Evolutionary conservation across 2,888 invertebrate species (phyloP), one percentile per base, ranked within the genome.

Genomic region (Eristalis tenax): DNA sequence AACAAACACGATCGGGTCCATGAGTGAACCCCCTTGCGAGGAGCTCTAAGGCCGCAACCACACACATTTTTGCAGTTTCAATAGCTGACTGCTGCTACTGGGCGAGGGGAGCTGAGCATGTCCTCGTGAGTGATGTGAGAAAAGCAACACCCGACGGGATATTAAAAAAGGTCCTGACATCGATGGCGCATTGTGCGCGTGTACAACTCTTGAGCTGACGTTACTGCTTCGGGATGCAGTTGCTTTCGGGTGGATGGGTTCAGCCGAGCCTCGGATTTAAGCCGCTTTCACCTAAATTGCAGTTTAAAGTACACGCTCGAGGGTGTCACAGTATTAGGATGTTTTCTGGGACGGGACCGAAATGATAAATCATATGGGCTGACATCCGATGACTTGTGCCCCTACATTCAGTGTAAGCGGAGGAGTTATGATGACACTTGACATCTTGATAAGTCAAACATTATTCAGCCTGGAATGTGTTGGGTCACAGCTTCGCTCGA

Each of bases 121-220:
- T 65, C 50, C 64, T 23, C 32, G 43, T 22, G 26, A 8, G 59
- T 18, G 32, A n/a, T 40, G 15, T 10, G 66, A 65, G n/a, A 65
- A 65, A 65, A 38, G 38, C 15, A 23, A 5, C n/a, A n/a, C 32
- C 10, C 8, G 6, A 15, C 43, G 66, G 57, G 40, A 66, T 76
- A 76, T 76, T 76, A 76, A 77, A 77, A 75, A 68, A 77, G 40
- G 38, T 69, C 68, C 76, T 77, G 76, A 43, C 68, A 69, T 32
- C 76, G 38, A 66, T 66, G 32, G 40, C 43, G 65, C 38, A 26
- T 40, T 40, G 18, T 40, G 11, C 1, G 32, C 13, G 18, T 23
- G 15, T 50, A 23, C 40, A 11, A 61, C 40, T 32, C 13, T 28
- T 11, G 73, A 32, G 65, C 35, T 65, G 65, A 22, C 40, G 66